Conservation (phyloP, 2,797 vertebrate genomes). For the Coranthus polyacanthus region DNA sequence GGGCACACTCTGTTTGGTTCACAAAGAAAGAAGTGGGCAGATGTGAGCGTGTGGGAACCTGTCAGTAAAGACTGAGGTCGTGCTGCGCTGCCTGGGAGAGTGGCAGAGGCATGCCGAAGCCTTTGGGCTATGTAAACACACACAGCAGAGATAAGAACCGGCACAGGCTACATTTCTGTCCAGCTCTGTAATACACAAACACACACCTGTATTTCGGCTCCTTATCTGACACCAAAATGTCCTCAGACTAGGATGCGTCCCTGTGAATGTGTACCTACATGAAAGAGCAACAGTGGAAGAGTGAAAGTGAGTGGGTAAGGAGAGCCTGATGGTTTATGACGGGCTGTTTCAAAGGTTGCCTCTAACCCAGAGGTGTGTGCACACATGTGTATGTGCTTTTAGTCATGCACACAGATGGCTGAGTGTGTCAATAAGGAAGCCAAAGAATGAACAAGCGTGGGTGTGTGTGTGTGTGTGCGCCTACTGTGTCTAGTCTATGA, state of each 20-base stretch:
- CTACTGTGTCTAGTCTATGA: neutral
- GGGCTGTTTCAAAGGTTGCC: constrained; percentile 32
- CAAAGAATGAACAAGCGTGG: constrained; percentile 28
- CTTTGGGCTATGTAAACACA: constrained; percentile 80
- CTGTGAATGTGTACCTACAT: neutral
- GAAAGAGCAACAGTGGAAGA: constrained; percentile 1
- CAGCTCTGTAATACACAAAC: constrained; percentile 24
- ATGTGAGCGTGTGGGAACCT: constrained; percentile 76
- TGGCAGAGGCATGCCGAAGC: constrained; percentile 74
- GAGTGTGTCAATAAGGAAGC: constrained; percentile 39
- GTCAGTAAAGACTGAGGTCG: constrained; percentile 60
- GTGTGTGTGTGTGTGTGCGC: neutral
- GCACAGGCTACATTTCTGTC: constrained; percentile 55
- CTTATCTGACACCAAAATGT: constrained; percentile 20
- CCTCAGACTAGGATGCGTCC: too few relatives aligned
- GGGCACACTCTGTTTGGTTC: neutral
- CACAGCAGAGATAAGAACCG: constrained; percentile 64
- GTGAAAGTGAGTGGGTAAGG: constrained; percentile 6
- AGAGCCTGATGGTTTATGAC: neutral
- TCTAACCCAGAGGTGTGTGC: neutral
- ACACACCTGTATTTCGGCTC: constrained; percentile 14
- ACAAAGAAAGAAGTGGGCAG: constrained; percentile 50
- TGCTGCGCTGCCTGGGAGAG: constrained; percentile 62
- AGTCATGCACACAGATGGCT: too few relatives aligned
- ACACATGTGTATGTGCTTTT: neutral